These are phyloP conservation scores for Chrysolina oricalcia DNA, from an alignment of 2,888 invertebrate species.

Conservation along the genomic window DNA sequence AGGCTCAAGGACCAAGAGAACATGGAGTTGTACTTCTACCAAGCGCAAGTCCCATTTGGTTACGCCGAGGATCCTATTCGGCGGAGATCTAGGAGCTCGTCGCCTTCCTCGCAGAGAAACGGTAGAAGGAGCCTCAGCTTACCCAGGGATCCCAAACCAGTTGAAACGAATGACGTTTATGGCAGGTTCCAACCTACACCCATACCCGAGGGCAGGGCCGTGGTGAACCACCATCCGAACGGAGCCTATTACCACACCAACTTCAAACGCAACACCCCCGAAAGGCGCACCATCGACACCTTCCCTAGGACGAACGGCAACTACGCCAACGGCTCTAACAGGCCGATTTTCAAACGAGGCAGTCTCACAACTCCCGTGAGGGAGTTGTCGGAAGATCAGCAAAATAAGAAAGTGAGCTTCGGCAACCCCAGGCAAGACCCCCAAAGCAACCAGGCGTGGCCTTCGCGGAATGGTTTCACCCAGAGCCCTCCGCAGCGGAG, in stretches of 20 bases:
- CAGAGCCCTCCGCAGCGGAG: slow-evolving; percentile 69
- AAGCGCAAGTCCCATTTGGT: slow-evolving; percentile 62
- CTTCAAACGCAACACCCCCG: slow-evolving; percentile 59
- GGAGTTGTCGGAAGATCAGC: slow-evolving; percentile 66
- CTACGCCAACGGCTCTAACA: slow-evolving; percentile 55
- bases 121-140: slow-evolving; percentile 70
- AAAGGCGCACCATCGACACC: slow-evolving; percentile 59
- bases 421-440: slow-evolving; percentile 58
- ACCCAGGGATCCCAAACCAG: slow-evolving; percentile 59
- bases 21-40: slow-evolving; percentile 69
- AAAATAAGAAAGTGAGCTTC: slow-evolving; percentile 74
- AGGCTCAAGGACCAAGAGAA: slow-evolving; percentile 79
- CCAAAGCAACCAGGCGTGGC: slow-evolving; percentile 67
- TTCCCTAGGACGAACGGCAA: slow-evolving; percentile 45
- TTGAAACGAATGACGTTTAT: slow-evolving; percentile 35
- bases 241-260: slow-evolving; percentile 47
- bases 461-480: slow-evolving; percentile 72
- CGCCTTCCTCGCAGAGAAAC: slow-evolving; percentile 69
- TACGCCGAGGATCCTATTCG: slow-evolving; percentile 66
- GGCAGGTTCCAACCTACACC: slow-evolving; percentile 42
- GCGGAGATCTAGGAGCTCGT: slow-evolving; percentile 71
- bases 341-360: slow-evolving; percentile 74
- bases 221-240: slow-evolving; percentile 48
- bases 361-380: slow-evolving; percentile 69
- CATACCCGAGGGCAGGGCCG: slow-evolving; percentile 58